These are phyloP conservation scores for Micrasema minimum DNA, from an alignment of 1,140 invertebrate genomes.

Conservation along the genomic window DNA sequence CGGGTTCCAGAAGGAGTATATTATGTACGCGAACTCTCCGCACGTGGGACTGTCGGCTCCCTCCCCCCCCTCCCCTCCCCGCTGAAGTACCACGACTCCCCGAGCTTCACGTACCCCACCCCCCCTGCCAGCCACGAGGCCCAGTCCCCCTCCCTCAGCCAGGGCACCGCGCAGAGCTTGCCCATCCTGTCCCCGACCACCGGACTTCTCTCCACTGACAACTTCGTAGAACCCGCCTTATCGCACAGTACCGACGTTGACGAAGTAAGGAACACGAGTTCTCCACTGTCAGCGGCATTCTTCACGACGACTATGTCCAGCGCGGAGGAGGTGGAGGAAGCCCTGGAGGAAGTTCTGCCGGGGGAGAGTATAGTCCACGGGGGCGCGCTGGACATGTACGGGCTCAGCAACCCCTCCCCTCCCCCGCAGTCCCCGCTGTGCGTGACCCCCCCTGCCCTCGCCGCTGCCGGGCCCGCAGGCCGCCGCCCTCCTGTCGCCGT, in stretches of 20 bases:
- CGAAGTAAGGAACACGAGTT: constrained; percentile 72
- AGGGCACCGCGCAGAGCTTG: constrained; percentile 56
- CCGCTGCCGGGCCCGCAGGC: constrained; percentile 68
- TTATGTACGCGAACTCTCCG: constrained; percentile 66
- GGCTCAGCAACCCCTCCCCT: constrained; percentile 72
- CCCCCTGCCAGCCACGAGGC: constrained; percentile 86
- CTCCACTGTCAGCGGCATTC: constrained; percentile 81
- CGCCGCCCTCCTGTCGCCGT: constrained; percentile 53
- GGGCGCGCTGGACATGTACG: constrained; percentile 70
- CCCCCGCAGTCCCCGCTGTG: constrained; percentile 70
- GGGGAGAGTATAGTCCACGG: constrained; percentile 72
- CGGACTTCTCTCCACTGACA: constrained; percentile 61
- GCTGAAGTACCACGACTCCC: constrained; percentile 58
- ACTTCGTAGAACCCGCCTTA: constrained; percentile 56
- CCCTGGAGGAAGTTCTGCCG: constrained; percentile 81
- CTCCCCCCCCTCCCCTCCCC: constrained; percentile 77
- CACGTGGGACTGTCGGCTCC: constrained; percentile 63
- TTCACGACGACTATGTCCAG: constrained; percentile 88
- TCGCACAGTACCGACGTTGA: constrained; percentile 62
- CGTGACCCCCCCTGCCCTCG: constrained; percentile 71
- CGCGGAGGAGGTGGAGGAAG: constrained; percentile 84
- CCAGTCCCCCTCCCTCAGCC: constrained; percentile 68
- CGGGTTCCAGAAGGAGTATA: constrained; percentile 52
- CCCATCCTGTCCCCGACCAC: constrained; percentile 62
- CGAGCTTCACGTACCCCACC: constrained; percentile 82